Evolutionary conservation across 2,113 vertebrate genomes (phyloP).

Genomic region (Gallinago media): DNA sequence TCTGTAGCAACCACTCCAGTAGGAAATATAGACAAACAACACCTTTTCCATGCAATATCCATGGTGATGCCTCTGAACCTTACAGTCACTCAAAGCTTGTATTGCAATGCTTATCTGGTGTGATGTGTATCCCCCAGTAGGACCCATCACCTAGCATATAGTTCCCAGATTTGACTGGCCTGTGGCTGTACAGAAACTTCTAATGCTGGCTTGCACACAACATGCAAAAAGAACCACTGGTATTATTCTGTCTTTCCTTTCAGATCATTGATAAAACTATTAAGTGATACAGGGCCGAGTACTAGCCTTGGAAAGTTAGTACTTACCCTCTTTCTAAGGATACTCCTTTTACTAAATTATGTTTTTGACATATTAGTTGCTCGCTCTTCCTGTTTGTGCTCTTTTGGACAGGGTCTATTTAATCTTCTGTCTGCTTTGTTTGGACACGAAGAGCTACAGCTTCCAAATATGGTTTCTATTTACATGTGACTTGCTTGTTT

Average conservation of each 20-base stretch:
- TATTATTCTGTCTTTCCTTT: background rate
- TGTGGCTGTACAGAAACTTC: accelerated
- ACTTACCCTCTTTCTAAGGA: background rate
- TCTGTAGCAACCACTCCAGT: background rate
- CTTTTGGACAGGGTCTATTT: background rate
- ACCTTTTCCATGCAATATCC: background rate
- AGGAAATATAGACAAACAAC: background rate
- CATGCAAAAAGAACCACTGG: background rate
- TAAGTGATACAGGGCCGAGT: background rate
- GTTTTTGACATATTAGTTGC: background rate
- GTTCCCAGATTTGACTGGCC: background rate
- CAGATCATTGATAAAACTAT: background rate
- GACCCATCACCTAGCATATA: background rate
- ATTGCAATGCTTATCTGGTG: background rate
- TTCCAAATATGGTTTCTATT: conserved; percentile 24
- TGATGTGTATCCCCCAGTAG: background rate
- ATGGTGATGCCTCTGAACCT: background rate
- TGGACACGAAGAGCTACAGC: background rate
- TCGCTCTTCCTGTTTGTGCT: background rate
- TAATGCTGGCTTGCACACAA: background rate
- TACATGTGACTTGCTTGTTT: conserved; percentile 10
- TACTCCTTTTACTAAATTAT: background rate
- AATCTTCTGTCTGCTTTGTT: background rate
- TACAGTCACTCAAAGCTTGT: background rate
- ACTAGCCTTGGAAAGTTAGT: background rate